Base-by-base conservation (phyloP, 1,140 invertebrate genomes). In the Drosophila kikkawai region DNA sequence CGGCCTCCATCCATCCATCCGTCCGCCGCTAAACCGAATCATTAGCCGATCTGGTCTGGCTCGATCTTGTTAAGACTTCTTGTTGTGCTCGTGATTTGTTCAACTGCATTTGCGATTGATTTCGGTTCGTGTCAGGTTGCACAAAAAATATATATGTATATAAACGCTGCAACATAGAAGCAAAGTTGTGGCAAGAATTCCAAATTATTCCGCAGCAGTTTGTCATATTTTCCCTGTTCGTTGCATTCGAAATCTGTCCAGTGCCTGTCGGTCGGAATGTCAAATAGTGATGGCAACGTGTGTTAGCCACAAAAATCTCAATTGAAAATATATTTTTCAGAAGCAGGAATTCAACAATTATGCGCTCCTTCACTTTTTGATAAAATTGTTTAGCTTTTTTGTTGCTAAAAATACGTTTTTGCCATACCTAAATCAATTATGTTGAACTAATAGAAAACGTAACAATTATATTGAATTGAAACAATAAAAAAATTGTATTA, bases 51-150 rank as follows among this genome's bases (percentile, higher is more conserved):
- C 60, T 57, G 68, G 65, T 55, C 58, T 7, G 29, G 36, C 51
- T 29, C 55, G 29, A 66, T 63, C 64, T 66, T 42, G 55, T 73
- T 73, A 50, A 51, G 50, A 70, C 60, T 77, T 75, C 60, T 78
- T 71, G 41, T 50, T 64, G 77, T 42, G 83, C 59, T 82, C 47
- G 82, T 87, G 82, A 85, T 87, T 87, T 86, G 75, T 87, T 73
- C 80, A 42, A 82, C 53, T 80, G 60, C 64, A 65, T 66, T 69
- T 65, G 56, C 67, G 51, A 77, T 83, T 80, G 76, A 81, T 91
- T 69, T 67, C 51, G 56, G 71, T 74, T 58, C 69, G 61, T 84
- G 60, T 67, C 42, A 61, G 63, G 34, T 58, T 70, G 71, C 59
- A 66, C 55, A 75, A 70, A 69, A 44, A 57, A 42, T 1, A 29